phyloP scores from a whole-genome alignment of 2,888 invertebrate species.

The Drosophila antonietae region DNA sequence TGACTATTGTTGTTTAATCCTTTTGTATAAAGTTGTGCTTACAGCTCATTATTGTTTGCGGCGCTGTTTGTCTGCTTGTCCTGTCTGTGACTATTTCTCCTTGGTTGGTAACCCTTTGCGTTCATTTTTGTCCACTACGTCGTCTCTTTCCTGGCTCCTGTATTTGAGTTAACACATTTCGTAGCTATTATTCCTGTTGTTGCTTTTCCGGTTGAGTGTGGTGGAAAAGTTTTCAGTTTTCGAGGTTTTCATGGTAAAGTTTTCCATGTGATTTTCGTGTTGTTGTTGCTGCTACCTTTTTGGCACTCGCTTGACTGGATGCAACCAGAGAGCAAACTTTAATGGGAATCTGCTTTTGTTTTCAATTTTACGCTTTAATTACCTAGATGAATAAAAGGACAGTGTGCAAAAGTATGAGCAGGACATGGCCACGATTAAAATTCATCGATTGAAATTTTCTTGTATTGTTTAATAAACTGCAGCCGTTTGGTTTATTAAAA shows the following conservation, averaged over 20 bases:
- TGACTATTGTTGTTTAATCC: conserved; percentile 76
- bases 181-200: conserved; percentile 43
- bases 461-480: conserved; percentile 69
- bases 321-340: conserved; percentile 35
- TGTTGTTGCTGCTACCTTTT: conserved; percentile 26
- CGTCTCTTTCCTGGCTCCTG: not conserved
- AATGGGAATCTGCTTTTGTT: conserved; percentile 60
- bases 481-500: conserved; percentile 47
- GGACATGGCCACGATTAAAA: conserved; percentile 52
- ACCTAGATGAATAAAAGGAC: conserved; percentile 60
- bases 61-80: conserved; percentile 3
- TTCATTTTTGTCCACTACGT: not conserved
- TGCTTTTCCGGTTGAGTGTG: conserved; percentile 43
- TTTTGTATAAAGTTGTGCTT: conserved; percentile 76
- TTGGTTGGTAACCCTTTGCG: conserved; percentile 8
- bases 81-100: not conserved
- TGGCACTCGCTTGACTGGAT: conserved; percentile 49
- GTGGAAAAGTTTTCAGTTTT: conserved; percentile 41
- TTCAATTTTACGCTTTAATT: conserved; percentile 77
- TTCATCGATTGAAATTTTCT: conserved; percentile 52
- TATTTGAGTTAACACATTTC: conserved; percentile 58
- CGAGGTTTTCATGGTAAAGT: conserved; percentile 37
- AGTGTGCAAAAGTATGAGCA: conserved; percentile 5
- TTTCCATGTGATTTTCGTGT: conserved; percentile 51
- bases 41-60: conserved; percentile 76